These are phyloP conservation scores for Dimorphilus gyrociliatus DNA, from an alignment of 2,888 invertebrate genomes.

Conservation along the genomic window DNA sequence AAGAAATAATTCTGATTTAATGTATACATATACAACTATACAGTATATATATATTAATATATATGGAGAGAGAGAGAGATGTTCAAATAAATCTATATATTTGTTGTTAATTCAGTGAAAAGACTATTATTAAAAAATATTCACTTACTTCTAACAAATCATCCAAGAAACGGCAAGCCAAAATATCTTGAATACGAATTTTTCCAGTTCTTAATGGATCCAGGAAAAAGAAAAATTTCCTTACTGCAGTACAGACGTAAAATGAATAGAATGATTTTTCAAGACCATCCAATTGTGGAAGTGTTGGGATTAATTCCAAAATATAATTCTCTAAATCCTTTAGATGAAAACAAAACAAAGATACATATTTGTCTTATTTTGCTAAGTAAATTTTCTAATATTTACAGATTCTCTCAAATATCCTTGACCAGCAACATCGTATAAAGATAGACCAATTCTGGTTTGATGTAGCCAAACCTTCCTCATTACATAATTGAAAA, in stretches of 20 bases:
- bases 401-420: constrained; percentile 63
- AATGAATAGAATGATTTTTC: constrained; percentile 86
- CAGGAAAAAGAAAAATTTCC: constrained; percentile 88
- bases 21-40: no score
- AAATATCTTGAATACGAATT: constrained; percentile 73
- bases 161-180: constrained; percentile 77
- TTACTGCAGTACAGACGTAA: constrained; percentile 84
- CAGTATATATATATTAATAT: no score
- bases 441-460: constrained; percentile 73
- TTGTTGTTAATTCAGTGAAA: no score
- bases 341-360: constrained; percentile 20
- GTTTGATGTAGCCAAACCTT: constrained; percentile 90
- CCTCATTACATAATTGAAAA: constrained; percentile 83
- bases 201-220: constrained; percentile 73
- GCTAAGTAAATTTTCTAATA: constrained; percentile 6
- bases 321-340: constrained; percentile 90
- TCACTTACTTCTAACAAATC: constrained; percentile 62
- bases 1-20: no score
- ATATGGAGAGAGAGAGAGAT: no score
- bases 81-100: no score
- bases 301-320: constrained; percentile 72
- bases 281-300: constrained; percentile 67
- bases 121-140: background rate
- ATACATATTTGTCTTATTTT: background rate
- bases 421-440: constrained; percentile 81